Evolutionary conservation across 2,797 vertebrate species (phyloP), one percentile per base, ranked within the genome.

Genomic region (Ctenopoma multispine): DNA sequence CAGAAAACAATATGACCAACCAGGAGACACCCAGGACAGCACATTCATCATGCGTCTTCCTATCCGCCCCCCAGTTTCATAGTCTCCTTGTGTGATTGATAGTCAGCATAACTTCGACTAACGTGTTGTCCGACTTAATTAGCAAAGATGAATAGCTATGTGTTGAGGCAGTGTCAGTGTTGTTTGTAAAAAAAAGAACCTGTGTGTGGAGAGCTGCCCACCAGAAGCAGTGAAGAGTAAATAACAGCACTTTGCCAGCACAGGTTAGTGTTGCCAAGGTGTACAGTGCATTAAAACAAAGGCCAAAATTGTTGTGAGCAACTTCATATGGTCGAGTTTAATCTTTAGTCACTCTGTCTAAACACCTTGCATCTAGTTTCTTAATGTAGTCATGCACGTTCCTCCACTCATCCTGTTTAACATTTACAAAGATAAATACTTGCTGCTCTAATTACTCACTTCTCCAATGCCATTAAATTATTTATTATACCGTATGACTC

Each of bases 71-170:
- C 78, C 58, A 72, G 77, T 84, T 89, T 79, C 72, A 66, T 66
- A 40, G 36, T 60, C 65, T 69, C 75, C 38, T 68, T 27, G 51
- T 58, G 65, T 92, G 89, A 94, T 91, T 92, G 91, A 93, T 92
- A 82, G 76, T 81, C 81, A 74, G 63, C 77, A 80, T 85, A 88
- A 88, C 87, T 85, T 84, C 83, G 87, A 92, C 82, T 88, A 92
- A 90, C 89, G 48, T 63, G 76, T 89, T 92, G 92, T 92, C 91
- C 12, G 64, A 80, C 80, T 87, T 90, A 92, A 93, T 92, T 93
- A 92, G 84, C 73, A 63, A 83, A 92, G 90, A 92, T 86, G 79
- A 91, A 92, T 86, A 76, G 80, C 73, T 2, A 69, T 6, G 62
- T 65, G 69, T 75, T 80, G 63, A 70, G 59, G 67, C 68, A 51